Base-by-base conservation (phyloP, 2,797 vertebrate species). In the Corythornis leucogaster region DNA sequence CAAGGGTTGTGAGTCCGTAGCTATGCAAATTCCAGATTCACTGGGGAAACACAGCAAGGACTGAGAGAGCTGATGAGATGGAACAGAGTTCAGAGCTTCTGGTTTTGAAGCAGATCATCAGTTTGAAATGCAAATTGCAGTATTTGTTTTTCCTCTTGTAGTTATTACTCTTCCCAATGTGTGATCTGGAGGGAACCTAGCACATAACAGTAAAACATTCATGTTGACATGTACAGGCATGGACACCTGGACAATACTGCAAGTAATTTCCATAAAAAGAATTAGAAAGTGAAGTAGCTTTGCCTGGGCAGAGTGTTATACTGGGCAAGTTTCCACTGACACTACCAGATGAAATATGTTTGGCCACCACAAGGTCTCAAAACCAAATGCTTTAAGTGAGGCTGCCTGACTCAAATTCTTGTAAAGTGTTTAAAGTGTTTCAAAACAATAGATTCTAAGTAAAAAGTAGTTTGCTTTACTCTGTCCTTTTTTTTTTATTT, bases 11-110 rank as follows among this genome's bases (percentile, higher is more conserved):
- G 85, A 91, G 61, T 93, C 95, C 91, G 90, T 92, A 90, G 85
- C 85, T 90, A 82, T 93, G 90, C 71, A 95, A 96, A 94, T 96
- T 95, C 89, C 92, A 92, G 43, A 91, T 91, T 92, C 94, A 79
- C 59, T 90, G 64, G 64, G 63, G 80, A 93, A 92, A 89, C 0
- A 0, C 78, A 81, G 71, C 42, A 90, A 90, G 87, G 78, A 43
- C 83, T 94, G 77, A 48, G 90, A 80, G 75, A 91, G 85, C 70
- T 91, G 91, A 92, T 80, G 78, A 74, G 89, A 92, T 85, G 85
- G 92, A 92, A 70, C 70, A 82, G 85, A 93, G 35, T 91, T 95
- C 92, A 94, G 87, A 92, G 78, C 70, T 95, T 93, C 93, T 90
- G 85, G 53, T 91, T 93, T 93, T 0, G 2, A 94, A 80, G 77